phyloP scores from a whole-genome alignment of 2,888 invertebrate genomes.

The Nomada flava region DNA sequence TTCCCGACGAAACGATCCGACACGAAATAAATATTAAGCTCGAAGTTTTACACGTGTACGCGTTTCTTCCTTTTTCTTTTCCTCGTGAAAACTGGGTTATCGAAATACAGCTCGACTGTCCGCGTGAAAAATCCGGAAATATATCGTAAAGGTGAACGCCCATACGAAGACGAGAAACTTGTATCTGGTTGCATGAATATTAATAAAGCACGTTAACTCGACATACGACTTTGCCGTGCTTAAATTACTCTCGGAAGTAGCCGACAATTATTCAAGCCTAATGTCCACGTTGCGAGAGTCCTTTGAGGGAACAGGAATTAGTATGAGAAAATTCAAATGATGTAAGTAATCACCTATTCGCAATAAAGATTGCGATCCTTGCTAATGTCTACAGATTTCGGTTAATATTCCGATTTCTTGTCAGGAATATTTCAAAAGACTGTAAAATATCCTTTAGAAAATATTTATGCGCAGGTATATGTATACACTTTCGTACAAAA shows the following conservation, averaged over 20 bases:
- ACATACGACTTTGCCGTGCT: conserved; percentile 38
- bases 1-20: background rate
- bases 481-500: too few species aligned
- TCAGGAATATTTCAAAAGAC: background rate
- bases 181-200: conserved; percentile 57
- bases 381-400: background rate
- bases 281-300: conserved; percentile 24
- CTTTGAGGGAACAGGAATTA: conserved; percentile 24
- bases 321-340: conserved; percentile 8
- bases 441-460: background rate
- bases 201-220: conserved; percentile 55
- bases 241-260: conserved; percentile 51
- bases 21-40: background rate
- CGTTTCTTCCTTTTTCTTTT: background rate
- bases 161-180: conserved; percentile 50
- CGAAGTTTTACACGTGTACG: background rate
- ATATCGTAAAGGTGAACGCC: conserved; percentile 55
- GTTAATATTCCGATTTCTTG: background rate
- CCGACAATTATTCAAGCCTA: conserved; percentile 50
- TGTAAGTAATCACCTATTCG: background rate
- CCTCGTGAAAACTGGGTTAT: conserved; percentile 20
- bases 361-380: background rate
- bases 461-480: too few species aligned
- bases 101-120: background rate
- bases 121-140: conserved; percentile 51